These are phyloP conservation scores for Gallinago solitaria DNA, from an alignment of 2,797 vertebrate species.

Conservation along the genomic window DNA sequence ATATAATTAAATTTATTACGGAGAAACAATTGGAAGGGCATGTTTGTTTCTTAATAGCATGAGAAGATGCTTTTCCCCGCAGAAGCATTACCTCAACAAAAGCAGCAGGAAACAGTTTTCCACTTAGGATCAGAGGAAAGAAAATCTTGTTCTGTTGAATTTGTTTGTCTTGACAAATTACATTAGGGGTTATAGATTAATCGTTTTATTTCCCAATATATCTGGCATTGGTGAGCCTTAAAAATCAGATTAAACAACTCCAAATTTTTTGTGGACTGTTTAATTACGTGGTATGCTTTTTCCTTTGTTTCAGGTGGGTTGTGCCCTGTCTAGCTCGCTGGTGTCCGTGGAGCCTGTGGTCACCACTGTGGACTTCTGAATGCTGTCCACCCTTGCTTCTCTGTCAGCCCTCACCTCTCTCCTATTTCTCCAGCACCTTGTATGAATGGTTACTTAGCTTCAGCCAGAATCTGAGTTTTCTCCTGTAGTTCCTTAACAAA, in stretches of 20 bases:
- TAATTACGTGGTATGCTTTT: not conserved
- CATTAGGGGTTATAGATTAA: not conserved
- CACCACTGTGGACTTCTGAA: not conserved
- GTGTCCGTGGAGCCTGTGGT: not conserved
- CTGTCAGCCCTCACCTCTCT: not conserved
- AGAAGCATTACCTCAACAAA: conserved; percentile 40
- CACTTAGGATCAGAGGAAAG: conserved; percentile 31
- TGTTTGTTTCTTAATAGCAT: conserved; percentile 1
- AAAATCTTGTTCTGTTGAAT: not conserved
- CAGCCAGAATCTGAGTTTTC: not conserved
- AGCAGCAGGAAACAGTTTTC: conserved; percentile 44
- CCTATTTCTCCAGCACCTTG: not conserved
- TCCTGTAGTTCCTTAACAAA: not conserved
- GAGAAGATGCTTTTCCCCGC: conserved; percentile 32
- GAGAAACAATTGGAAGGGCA: not conserved
- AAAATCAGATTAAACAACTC: not conserved
- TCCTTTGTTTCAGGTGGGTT: not conserved
- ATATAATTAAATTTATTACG: conserved; percentile 40
- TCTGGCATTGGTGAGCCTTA: not conserved
- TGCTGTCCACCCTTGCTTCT: not conserved
- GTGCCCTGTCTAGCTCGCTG: not conserved
- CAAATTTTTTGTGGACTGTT: not conserved
- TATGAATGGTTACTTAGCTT: not conserved
- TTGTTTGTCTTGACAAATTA: not conserved
- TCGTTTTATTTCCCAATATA: conserved; percentile 5